Conservation (phyloP, 2,888 invertebrate genomes). For the Dendrolimus pini region DNA sequence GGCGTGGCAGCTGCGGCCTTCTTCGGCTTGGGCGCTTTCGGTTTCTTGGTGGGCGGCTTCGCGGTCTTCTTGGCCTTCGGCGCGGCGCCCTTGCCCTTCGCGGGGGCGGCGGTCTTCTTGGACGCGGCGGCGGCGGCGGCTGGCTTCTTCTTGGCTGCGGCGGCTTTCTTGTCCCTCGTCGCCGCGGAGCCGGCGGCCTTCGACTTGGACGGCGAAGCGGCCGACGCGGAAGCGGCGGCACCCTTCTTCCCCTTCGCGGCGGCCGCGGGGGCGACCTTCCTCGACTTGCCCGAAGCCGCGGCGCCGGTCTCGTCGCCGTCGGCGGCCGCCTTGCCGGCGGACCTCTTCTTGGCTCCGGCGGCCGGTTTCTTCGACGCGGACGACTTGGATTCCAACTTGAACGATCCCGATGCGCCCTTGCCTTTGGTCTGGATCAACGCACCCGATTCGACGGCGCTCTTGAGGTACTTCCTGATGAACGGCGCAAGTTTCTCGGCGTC, state of each 20-base stretch:
- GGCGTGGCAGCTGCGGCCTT: conserved; percentile 27
- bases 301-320: conserved; percentile 3
- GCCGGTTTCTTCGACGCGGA: conserved; percentile 10
- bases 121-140: conserved; percentile 21
- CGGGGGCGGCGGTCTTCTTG: conserved; percentile 22
- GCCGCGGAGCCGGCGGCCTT: conserved; percentile 12
- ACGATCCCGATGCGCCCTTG: conserved; percentile 67
- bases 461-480: conserved; percentile 76
- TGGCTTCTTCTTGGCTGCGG: conserved; percentile 28
- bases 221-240: conserved; percentile 4
- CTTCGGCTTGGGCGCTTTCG: conserved; percentile 49
- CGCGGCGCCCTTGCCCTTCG: conserved; percentile 20
- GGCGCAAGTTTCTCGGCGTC: conserved; percentile 75
- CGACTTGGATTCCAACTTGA: conserved; percentile 47
- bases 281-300: not conserved
- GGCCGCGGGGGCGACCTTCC: not conserved
- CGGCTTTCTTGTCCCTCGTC: conserved; percentile 25
- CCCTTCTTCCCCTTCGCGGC: conserved; percentile 16
- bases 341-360: conserved; percentile 16
- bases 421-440: conserved; percentile 74
- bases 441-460: conserved; percentile 71
- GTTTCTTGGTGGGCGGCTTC: conserved; percentile 42
- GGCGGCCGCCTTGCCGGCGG: conserved; percentile 10
- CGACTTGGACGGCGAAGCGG: conserved; percentile 17
- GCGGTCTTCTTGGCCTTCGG: conserved; percentile 28